phyloP scores from a whole-genome alignment of 2,888 invertebrate species.

The Neoaliturus tenellus region DNA sequence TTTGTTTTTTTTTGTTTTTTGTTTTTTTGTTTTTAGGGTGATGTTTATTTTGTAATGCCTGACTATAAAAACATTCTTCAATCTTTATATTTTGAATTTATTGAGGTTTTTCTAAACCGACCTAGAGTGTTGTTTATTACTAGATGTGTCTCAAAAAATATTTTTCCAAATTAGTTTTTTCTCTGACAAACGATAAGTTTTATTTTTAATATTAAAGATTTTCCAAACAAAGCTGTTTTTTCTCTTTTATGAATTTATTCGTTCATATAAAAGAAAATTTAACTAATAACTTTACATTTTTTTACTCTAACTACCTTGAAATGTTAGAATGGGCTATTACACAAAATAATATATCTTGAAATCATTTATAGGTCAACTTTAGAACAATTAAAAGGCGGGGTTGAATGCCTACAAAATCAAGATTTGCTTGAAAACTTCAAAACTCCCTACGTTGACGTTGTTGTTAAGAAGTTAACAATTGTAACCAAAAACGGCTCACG shows the following conservation, averaged over 20 bases:
- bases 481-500: conserved; percentile 35
- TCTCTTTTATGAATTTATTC: no score
- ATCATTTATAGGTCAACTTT: not conserved
- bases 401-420: not conserved
- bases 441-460: not conserved
- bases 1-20: not conserved
- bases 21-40: not conserved
- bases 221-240: no score
- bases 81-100: not conserved
- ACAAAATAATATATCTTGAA: not conserved
- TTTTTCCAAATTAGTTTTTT: no score
- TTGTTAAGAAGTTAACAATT: not conserved
- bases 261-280: no score
- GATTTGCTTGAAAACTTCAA: not conserved
- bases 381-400: not conserved
- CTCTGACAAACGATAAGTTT: no score
- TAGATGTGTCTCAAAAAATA: no score
- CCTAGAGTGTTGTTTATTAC: no score
- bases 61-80: not conserved
- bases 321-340: no score
- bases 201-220: no score
- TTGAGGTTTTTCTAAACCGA: not conserved
- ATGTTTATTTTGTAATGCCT: not conserved
- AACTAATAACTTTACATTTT: no score
- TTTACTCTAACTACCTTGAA: no score